These are phyloP conservation scores for Ametastegia equiseti DNA, from an alignment of 2,888 invertebrate genomes.

Conservation along the genomic window DNA sequence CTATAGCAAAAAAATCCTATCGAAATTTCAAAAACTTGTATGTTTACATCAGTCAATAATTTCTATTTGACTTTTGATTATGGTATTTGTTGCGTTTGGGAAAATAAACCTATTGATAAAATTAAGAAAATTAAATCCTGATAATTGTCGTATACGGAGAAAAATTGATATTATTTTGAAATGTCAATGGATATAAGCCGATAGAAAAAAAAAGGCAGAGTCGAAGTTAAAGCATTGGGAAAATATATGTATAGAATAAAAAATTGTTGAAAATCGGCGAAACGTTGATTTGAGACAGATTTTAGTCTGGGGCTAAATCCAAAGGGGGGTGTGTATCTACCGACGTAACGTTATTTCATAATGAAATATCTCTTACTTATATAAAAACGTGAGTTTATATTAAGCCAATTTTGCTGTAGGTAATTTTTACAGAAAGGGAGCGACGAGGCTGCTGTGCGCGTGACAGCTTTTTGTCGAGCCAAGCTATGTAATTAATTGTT, in stretches of 20 bases:
- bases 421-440: conserved; percentile 11
- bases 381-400: conserved; percentile 23
- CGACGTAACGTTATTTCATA: neutral
- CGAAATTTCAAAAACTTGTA: no score
- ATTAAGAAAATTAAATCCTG: neutral
- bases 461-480: conserved; percentile 26
- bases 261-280: neutral
- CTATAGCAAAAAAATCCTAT: no score
- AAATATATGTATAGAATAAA: no score
- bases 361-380: conserved; percentile 14
- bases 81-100: no score
- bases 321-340: neutral
- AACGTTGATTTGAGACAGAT: neutral
- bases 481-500: conserved; percentile 39
- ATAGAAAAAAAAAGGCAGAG: neutral
- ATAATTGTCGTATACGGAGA: no score
- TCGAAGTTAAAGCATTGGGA: neutral
- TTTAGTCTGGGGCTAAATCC: neutral
- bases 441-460: conserved; percentile 19
- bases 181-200: no score
- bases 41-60: no score
- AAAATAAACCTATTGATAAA: neutral
- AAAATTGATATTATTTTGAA: no score
- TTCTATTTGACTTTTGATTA: no score
- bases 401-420: conserved; percentile 18